These are phyloP conservation scores for Phenganax stokvisi DNA, from an alignment of 92 coral and sea anemone genomes.

Conservation along the genomic window DNA sequence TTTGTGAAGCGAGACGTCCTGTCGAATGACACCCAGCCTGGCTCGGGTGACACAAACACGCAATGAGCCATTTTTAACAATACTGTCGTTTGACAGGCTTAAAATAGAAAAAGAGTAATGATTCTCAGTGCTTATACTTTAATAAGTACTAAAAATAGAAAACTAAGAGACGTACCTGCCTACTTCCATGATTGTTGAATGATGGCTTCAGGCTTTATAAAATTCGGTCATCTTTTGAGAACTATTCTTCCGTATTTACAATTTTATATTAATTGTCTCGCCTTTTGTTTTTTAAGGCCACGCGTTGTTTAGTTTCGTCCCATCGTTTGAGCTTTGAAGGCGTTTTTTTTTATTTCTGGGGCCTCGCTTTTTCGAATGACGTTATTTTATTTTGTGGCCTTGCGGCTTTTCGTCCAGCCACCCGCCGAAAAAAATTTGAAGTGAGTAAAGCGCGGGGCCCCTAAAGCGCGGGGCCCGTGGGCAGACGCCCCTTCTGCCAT, in stretches of 20 bases:
- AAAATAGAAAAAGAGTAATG: constrained; percentile 1
- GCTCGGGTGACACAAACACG: constrained; percentile 13
- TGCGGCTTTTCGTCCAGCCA: constrained; percentile 1
- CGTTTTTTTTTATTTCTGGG: too few relatives aligned
- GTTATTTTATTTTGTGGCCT: too few relatives aligned
- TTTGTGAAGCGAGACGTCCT: neutral
- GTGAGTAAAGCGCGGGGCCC: constrained; percentile 1
- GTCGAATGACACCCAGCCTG: constrained; percentile 2
- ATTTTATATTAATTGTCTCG: neutral
- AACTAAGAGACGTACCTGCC: neutral
- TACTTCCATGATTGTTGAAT: neutral
- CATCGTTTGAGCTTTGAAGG: neutral
- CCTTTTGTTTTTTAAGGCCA: neutral
- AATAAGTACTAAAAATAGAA: neutral
- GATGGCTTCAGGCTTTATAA: neutral
- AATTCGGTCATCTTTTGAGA: neutral
- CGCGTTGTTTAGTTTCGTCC: neutral
- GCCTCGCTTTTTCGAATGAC: too few relatives aligned
- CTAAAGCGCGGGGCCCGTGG: neutral
- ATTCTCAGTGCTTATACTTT: neutral
- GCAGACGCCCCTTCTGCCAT: constrained; percentile 12
- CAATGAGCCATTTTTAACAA: constrained; percentile 11
- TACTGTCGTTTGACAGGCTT: neutral
- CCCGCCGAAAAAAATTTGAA: neutral
- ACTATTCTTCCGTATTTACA: too few relatives aligned